Percentiles rank a stretch among this genome's conserved stretches.
phyloP scores from a whole-genome alignment of 1,140 invertebrate species.

The Cardiocondyla obscurior region DNA sequence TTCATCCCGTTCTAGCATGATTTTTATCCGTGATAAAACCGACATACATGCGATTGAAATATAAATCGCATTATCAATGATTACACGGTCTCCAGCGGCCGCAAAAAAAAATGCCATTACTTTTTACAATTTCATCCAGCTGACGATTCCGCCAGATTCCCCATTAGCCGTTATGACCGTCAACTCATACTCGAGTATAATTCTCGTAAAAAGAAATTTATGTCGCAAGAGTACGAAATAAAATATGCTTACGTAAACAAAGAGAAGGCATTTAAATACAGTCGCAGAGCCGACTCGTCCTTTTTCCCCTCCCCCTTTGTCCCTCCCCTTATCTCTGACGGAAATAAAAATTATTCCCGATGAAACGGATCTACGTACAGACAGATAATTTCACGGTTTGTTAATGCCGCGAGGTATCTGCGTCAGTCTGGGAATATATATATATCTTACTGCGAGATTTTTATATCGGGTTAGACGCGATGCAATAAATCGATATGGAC shows the following conservation, averaged over 20 bases:
- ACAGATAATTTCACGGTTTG: neutral
- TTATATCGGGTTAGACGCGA: neutral
- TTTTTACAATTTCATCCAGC: neutral
- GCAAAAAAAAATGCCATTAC: neutral
- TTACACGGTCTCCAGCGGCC: neutral
- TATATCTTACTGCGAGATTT: neutral
- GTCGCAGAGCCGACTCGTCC: neutral
- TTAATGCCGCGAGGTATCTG: neutral
- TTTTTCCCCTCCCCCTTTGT: neutral
- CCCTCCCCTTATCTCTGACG: neutral
- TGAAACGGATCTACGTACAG: neutral
- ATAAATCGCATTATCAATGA: constrained; percentile 7
- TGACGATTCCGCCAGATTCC: neutral
- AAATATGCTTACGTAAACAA: neutral
- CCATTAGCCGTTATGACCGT: neutral
- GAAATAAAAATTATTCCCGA: constrained; percentile 5
- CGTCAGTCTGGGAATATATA: neutral
- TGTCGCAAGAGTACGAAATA: neutral
- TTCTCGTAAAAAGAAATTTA: neutral
- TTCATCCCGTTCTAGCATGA: neutral
- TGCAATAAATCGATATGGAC: neutral
- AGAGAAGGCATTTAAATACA: neutral
- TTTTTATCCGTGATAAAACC: constrained; percentile 23
- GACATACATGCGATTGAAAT: neutral
- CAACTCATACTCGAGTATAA: neutral